A percentile compares a stretch with the other conserved stretches of the same genome.
These are phyloP conservation scores for Microtus oregoni DNA, from an alignment of 2,113 vertebrate species.

Conservation along the genomic window DNA sequence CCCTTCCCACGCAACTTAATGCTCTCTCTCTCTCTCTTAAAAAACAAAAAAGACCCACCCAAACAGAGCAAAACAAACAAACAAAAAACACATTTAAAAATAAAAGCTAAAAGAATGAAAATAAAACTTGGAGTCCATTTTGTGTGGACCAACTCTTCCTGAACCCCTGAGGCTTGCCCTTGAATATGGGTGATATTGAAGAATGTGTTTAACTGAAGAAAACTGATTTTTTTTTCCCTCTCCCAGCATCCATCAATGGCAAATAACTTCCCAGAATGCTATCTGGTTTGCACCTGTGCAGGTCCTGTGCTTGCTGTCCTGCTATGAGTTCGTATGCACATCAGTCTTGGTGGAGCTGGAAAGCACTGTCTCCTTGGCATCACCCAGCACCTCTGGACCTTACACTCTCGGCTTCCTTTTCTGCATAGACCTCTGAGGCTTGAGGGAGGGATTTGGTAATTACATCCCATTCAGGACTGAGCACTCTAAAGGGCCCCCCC, in stretches of 20 bases:
- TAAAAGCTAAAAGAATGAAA: background rate
- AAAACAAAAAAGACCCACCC: background rate
- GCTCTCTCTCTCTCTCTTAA: background rate
- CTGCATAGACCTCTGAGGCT: background rate
- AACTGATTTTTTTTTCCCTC: background rate
- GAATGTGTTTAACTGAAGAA: background rate
- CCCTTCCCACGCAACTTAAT: background rate
- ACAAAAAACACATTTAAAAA: background rate
- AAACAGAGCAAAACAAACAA: background rate
- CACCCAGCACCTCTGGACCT: background rate
- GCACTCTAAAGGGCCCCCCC: background rate
- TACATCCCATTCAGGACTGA: background rate
- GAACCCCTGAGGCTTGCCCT: no score
- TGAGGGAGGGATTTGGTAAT: background rate
- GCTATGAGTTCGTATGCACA: fast-evolving
- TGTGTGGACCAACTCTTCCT: background rate
- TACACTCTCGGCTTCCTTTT: background rate
- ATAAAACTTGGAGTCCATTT: background rate
- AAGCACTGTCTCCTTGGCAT: background rate
- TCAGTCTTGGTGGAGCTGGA: background rate
- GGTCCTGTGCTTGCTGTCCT: background rate
- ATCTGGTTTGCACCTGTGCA: background rate
- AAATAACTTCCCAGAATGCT: background rate
- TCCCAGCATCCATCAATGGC: background rate
- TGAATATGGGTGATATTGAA: background rate